phyloP scores from a whole-genome alignment of 2,113 vertebrate species.

The Girardinichthys multiradiatus region DNA sequence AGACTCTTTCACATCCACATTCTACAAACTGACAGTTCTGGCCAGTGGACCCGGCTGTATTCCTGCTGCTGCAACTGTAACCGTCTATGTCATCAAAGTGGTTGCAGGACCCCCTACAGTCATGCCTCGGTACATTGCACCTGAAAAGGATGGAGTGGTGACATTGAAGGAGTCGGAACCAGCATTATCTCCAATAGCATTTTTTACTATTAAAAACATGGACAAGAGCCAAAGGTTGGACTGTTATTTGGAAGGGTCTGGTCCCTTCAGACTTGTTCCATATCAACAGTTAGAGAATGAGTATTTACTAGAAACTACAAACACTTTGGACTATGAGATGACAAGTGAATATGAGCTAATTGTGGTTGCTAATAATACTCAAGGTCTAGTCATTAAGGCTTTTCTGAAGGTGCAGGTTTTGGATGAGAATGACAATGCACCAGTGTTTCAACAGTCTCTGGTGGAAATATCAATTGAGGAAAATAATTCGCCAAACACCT shows the following conservation, averaged over 20 bases:
- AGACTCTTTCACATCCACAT: slow-evolving; percentile 77
- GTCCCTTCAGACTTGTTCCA: slow-evolving; percentile 89
- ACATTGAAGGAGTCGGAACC: slow-evolving; percentile 92
- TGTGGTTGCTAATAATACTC: slow-evolving; percentile 84
- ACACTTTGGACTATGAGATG: slow-evolving; percentile 89
- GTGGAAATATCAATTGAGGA: slow-evolving; percentile 92
- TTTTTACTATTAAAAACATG: slow-evolving; percentile 92
- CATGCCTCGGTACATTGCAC: slow-evolving; percentile 90
- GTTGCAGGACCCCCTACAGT: slow-evolving; percentile 87
- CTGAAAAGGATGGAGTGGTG: slow-evolving; percentile 89
- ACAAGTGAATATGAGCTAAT: slow-evolving; percentile 88
- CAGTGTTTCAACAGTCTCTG: slow-evolving; percentile 88
- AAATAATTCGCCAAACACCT: slow-evolving; percentile 91
- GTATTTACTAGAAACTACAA: slow-evolving; percentile 92
- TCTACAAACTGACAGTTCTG: slow-evolving; percentile 89
- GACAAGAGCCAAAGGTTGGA: slow-evolving; percentile 84
- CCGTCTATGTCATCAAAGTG: slow-evolving; percentile 86
- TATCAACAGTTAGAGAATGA: slow-evolving; percentile 91
- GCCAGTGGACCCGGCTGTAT: slow-evolving; percentile 93
- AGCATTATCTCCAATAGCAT: slow-evolving; percentile 90
- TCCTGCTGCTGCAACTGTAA: slow-evolving; percentile 89
- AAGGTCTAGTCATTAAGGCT: slow-evolving; percentile 84
- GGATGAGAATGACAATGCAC: slow-evolving; percentile 96
- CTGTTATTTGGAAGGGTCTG: slow-evolving; percentile 88
- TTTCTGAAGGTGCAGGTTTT: slow-evolving; percentile 87